Percentiles rank a stretch among this genome's conserved stretches.
These are phyloP conservation scores for Halocynthia aurantium DNA, from an alignment of 23 tunicate species.

Conservation along the genomic window DNA sequence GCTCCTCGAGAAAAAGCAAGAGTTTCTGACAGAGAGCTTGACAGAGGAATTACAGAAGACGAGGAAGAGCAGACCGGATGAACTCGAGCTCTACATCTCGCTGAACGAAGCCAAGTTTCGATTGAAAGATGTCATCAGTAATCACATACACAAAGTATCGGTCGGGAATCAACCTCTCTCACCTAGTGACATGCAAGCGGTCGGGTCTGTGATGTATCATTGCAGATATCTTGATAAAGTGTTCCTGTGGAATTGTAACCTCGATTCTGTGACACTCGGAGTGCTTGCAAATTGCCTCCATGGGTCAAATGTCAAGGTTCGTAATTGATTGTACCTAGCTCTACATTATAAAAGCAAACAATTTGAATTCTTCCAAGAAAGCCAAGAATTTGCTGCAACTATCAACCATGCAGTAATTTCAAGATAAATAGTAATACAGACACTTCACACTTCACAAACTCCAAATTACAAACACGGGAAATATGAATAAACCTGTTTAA, in stretches of 20 bases:
- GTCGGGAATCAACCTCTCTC: not conserved
- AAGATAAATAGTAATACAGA: too few species aligned
- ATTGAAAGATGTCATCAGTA: not conserved
- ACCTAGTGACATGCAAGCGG: not conserved
- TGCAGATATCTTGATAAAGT: not conserved
- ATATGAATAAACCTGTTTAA: too few species aligned
- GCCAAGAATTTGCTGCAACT: too few species aligned
- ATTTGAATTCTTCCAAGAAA: too few species aligned
- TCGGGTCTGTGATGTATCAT: not conserved
- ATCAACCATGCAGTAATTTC: too few species aligned
- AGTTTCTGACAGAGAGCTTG: not conserved
- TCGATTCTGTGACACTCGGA: not conserved
- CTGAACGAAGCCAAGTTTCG: slow-evolving; percentile 7
- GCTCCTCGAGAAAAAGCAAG: not conserved
- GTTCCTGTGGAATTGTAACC: not conserved
- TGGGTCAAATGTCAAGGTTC: slow-evolving; percentile 2
- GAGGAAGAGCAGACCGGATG: not conserved
- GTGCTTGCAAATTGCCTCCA: not conserved
- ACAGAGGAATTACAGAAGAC: not conserved
- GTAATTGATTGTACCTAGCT: not conserved
- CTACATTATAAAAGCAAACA: too few species aligned
- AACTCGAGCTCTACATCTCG: not conserved
- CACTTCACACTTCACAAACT: too few species aligned
- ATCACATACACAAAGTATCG: not conserved
- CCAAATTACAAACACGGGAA: too few species aligned